These are phyloP conservation scores for Plectus sambesii DNA, from an alignment of 1,140 invertebrate species.

Conservation along the genomic window DNA sequence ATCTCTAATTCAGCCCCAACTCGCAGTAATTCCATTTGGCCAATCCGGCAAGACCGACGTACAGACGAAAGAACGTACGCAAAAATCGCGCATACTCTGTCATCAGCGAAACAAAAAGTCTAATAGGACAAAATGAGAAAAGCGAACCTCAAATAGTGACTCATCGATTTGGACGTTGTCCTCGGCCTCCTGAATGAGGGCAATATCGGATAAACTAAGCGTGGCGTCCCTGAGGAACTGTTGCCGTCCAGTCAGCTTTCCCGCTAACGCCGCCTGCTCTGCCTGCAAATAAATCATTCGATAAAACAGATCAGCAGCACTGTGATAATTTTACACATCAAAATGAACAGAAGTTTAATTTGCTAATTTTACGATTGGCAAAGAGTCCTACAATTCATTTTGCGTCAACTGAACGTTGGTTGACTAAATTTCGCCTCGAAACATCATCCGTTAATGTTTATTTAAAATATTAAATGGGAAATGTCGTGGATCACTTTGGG, in stretches of 20 bases:
- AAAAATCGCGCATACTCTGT: constrained; percentile 2
- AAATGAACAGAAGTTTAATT: constrained; percentile 1
- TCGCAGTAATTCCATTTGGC: background rate
- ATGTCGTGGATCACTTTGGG: constrained; percentile 2
- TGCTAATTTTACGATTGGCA: background rate
- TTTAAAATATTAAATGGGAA: constrained; percentile 11
- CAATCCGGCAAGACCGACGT: background rate
- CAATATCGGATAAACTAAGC: constrained; percentile 31
- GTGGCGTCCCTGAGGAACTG: constrained; percentile 28
- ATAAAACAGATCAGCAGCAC: constrained; percentile 11
- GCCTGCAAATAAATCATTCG: constrained; percentile 16
- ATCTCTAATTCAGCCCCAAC: background rate
- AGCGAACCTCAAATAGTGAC: constrained; percentile 26
- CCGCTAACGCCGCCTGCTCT: constrained; percentile 23
- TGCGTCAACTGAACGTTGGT: background rate
- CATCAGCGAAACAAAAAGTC: constrained; percentile 9
- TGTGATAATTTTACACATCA: constrained; percentile 1
- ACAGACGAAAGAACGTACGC: background rate
- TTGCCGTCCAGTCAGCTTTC: constrained; percentile 28
- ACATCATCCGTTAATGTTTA: constrained; percentile 1
- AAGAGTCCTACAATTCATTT: constrained; percentile 10
- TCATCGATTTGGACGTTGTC: constrained; percentile 31
- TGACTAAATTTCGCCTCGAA: constrained; percentile 5
- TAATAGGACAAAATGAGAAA: constrained; percentile 7
- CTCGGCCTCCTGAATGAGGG: constrained; percentile 22